Base-by-base conservation (phyloP, 92 coral and sea anemone species). In the Epizoanthus fatuus region DNA sequence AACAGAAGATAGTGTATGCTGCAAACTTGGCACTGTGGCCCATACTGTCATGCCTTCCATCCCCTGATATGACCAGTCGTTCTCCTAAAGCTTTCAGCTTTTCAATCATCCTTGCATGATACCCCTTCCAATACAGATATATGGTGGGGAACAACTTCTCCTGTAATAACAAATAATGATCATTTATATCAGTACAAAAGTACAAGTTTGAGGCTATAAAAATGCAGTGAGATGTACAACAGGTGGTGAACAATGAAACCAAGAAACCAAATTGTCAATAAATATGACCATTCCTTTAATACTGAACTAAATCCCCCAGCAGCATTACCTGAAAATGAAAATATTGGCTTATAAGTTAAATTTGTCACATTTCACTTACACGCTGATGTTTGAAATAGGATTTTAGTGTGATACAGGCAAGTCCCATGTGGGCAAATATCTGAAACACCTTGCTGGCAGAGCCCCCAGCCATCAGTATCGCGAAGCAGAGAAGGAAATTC, bases 21-120 rank as follows among this genome's bases (percentile, higher is more conserved):
- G 86, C 90, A 45, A 44, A 86, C 32, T 86, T 86, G 56, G 90
- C 90, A 59, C 75, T 68, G 65, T 86, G 86, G 51, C 90, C 85
- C 90, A 86, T 86, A 44, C 90, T 86, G 74, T 86, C 81, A 44
- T 86, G 90, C 35, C 90, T 68, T 29, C 90, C 90, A 79, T 86
- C 90, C 16, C 85, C 90, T 39, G 90, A 62, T 3, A 86, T 58
- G 2, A 37, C 58, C n/a, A 86, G 63, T 49, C 72, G 66, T 55
- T 79, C 63, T 62, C 76, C 69, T n/a, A 71, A 19, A 11, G 65
- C 81, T 68, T 80, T 86, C 16, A 86, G 47, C 39, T 80, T 86
- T 52, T 69, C 52, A 15, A 86, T 12, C 54, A 86, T 15, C 74
- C 14, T 16, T 15, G 29, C 59, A 17, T 86, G 86, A 55, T 86